Conservation (phyloP, 53 echinoderm and acorn worm species). For the Stichopus horrens region DNA sequence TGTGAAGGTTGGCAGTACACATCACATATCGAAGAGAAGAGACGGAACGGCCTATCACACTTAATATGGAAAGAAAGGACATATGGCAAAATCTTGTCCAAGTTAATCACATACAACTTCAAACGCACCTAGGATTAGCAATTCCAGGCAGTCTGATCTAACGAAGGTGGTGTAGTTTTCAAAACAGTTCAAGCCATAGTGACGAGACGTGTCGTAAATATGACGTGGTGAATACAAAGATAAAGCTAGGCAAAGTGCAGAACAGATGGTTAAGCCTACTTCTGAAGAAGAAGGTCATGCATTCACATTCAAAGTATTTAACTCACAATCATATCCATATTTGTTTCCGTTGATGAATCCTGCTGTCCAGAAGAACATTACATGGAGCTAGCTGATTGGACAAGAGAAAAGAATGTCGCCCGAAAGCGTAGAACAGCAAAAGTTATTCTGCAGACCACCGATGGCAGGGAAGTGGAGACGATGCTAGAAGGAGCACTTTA, state of each 20-base stretch:
- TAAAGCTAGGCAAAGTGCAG: not conserved
- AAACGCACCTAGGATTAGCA: not conserved
- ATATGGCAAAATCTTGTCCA: not conserved
- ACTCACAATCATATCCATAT: not conserved
- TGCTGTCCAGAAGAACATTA: constrained; percentile 13
- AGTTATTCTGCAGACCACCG: not conserved
- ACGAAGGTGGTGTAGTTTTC: not conserved
- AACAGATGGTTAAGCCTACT: not conserved
- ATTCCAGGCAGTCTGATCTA: not conserved
- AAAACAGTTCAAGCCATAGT: not conserved
- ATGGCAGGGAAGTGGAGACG: not conserved
- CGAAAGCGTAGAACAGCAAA: constrained; percentile 17
- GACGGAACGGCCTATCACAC: not conserved
- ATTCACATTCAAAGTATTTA: not conserved
- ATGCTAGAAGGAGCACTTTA: constrained; percentile 37
- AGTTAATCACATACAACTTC: no score
- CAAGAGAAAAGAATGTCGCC: constrained; percentile 35
- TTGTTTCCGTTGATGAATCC: constrained; percentile 13
- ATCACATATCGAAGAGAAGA: not conserved
- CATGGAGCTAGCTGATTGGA: constrained; percentile 41
- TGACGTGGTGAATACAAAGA: not conserved
- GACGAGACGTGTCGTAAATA: not conserved
- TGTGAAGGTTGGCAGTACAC: constrained; percentile 2
- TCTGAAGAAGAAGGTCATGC: not conserved
- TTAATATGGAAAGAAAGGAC: not conserved